phyloP scores from a whole-genome alignment of 2,113 vertebrate genomes.

The Elanus axillaris region DNA sequence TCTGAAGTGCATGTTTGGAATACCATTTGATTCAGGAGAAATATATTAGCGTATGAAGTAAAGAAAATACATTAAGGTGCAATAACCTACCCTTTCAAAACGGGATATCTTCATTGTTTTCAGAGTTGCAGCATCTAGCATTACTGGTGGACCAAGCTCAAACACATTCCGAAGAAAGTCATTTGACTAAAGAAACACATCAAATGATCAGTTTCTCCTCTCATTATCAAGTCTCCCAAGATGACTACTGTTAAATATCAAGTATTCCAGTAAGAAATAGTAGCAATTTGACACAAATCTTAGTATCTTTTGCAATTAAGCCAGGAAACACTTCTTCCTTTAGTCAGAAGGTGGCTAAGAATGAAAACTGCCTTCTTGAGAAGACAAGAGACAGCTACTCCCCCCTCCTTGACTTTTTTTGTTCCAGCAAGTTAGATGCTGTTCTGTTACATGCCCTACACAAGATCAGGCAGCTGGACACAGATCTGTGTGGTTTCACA shows the following conservation, averaged over 20 bases:
- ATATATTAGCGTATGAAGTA: neutral
- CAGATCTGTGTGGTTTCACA: neutral
- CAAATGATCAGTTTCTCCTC: neutral
- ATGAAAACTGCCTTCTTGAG: neutral
- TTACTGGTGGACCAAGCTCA: conserved; percentile 91
- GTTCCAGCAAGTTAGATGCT: neutral
- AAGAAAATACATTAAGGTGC: neutral
- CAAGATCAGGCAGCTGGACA: neutral
- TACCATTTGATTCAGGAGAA: neutral
- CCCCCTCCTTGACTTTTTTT: neutral
- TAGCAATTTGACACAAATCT: neutral
- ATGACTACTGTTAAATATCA: neutral
- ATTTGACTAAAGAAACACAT: conserved; percentile 80
- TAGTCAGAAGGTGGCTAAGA: neutral
- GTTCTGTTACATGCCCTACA: neutral
- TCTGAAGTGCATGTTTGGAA: neutral
- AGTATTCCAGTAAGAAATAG: neutral
- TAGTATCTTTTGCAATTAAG: neutral
- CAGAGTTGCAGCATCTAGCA: conserved; percentile 88
- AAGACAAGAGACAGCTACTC: neutral
- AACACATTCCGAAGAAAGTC: conserved; percentile 96
- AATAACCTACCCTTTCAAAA: conserved; percentile 88
- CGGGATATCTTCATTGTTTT: conserved; percentile 95
- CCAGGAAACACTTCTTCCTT: neutral
- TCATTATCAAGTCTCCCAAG: neutral